Evolutionary conservation across 2,797 vertebrate species (phyloP).

Genomic region (Danionella dracula): DNA sequence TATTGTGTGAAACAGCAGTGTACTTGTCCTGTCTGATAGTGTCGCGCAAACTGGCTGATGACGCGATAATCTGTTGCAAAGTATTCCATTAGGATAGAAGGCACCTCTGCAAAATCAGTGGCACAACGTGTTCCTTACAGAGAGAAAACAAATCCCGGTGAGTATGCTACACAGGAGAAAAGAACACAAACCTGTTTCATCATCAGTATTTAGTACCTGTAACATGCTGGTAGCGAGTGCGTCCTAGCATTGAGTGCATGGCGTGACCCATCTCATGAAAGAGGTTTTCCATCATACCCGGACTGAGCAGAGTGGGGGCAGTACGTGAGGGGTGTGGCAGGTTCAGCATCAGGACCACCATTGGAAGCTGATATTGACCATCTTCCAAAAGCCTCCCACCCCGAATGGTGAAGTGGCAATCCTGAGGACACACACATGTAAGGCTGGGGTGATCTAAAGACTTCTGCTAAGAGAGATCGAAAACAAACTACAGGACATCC

Average conservation of each 20-base stretch:
- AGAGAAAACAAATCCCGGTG: slow-evolving; percentile 11
- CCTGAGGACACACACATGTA: slow-evolving; percentile 60
- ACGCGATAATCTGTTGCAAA: slow-evolving; percentile 95
- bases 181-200: neutral
- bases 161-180: neutral
- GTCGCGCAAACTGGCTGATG: slow-evolving; percentile 90
- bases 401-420: slow-evolving; percentile 96
- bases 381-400: slow-evolving; percentile 80
- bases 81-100: slow-evolving; percentile 97
- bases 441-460: neutral
- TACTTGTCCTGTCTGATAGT: slow-evolving; percentile 96
- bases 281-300: slow-evolving; percentile 97
- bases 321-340: slow-evolving; percentile 75
- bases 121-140: slow-evolving; percentile 89
- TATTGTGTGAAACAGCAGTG: too few relatives aligned
- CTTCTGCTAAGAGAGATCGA: too few relatives aligned
- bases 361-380: slow-evolving; percentile 86
- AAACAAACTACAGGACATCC: too few relatives aligned
- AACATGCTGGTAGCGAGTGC: slow-evolving; percentile 93
- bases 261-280: slow-evolving; percentile 99
- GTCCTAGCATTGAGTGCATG: slow-evolving; percentile 97
- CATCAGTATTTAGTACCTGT: slow-evolving; percentile 70
- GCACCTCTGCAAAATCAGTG: slow-evolving; percentile 97
- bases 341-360: slow-evolving; percentile 94
- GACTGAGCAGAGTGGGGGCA: slow-evolving; percentile 81